A percentile compares a stretch with the other conserved stretches of the same genome.
Conservation (phyloP, 2,113 vertebrate genomes). For the Cephalopterus ornatus region DNA sequence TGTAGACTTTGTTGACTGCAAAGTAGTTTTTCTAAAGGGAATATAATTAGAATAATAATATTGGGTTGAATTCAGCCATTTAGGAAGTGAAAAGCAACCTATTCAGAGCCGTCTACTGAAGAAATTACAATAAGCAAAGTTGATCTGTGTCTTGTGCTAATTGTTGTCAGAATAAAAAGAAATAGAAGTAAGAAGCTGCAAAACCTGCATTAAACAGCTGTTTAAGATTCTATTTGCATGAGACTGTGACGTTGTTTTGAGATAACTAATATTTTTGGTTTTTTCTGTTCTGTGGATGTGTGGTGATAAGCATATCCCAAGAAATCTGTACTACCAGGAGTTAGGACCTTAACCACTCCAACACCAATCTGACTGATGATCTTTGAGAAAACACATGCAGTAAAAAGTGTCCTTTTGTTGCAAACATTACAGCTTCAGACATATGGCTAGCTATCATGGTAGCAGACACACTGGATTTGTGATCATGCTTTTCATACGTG, state of each 20-base stretch:
- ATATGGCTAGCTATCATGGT: background rate
- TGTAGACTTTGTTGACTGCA: background rate
- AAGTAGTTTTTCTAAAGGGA: background rate
- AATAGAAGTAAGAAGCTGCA: background rate
- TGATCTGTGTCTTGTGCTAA: background rate
- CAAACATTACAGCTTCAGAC: background rate
- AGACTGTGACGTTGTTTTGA: background rate
- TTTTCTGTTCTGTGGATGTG: background rate
- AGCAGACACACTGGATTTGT: background rate
- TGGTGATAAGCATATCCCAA: background rate
- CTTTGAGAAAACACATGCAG: background rate
- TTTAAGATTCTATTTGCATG: background rate
- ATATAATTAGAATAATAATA: background rate
- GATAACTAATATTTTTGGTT: background rate
- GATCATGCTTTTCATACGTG: background rate
- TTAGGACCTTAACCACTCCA: background rate
- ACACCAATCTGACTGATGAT: background rate
- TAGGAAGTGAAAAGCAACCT: background rate
- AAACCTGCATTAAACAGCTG: background rate
- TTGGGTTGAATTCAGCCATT: background rate
- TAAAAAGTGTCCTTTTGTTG: background rate
- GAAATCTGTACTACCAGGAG: background rate
- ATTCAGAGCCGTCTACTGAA: background rate
- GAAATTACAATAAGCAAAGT: background rate
- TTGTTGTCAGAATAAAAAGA: background rate